These are phyloP conservation scores for Lamellibrachia satsuma DNA, from an alignment of 2,888 invertebrate species.

Conservation along the genomic window DNA sequence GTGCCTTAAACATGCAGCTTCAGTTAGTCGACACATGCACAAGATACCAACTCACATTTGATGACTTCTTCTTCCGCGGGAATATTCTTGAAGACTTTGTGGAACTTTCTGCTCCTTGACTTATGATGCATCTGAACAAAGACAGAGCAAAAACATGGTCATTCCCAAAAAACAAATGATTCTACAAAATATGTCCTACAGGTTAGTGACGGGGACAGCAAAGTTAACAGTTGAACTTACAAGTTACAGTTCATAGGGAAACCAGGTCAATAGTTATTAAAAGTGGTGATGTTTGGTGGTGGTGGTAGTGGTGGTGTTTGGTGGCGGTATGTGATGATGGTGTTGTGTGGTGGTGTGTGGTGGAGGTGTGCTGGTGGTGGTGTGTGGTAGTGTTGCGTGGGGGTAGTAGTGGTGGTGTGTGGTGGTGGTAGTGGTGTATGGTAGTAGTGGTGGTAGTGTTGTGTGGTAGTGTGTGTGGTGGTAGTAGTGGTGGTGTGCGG, in stretches of 20 bases:
- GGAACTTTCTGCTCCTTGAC: conserved; percentile 22
- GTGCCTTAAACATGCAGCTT: too few species aligned
- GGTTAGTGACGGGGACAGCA: background rate
- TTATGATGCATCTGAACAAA: background rate
- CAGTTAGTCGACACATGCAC: background rate
- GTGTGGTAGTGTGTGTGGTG: too few species aligned
- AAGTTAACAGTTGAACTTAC: background rate
- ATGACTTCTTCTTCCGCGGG: conserved; percentile 17
- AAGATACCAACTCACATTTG: conserved; percentile 19
- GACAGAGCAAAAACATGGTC: background rate
- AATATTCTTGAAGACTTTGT: conserved; percentile 27
- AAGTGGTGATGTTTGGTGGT: too few species aligned
- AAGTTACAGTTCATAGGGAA: background rate
- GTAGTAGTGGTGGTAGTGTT: too few species aligned
- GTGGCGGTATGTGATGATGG: too few species aligned
- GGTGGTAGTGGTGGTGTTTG: too few species aligned
- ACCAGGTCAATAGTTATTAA: background rate
- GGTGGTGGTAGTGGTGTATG: too few species aligned
- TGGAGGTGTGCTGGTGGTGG: too few species aligned
- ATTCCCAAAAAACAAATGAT: background rate
- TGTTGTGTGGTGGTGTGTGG: too few species aligned
- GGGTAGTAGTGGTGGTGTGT: too few species aligned
- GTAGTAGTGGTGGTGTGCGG: too few species aligned
- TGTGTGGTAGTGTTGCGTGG: too few species aligned
- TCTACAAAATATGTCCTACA: background rate